These are phyloP conservation scores for Lytechinus pictus DNA, from an alignment of 35 echinoderm and acorn worm genomes.

Conservation along the genomic window DNA sequence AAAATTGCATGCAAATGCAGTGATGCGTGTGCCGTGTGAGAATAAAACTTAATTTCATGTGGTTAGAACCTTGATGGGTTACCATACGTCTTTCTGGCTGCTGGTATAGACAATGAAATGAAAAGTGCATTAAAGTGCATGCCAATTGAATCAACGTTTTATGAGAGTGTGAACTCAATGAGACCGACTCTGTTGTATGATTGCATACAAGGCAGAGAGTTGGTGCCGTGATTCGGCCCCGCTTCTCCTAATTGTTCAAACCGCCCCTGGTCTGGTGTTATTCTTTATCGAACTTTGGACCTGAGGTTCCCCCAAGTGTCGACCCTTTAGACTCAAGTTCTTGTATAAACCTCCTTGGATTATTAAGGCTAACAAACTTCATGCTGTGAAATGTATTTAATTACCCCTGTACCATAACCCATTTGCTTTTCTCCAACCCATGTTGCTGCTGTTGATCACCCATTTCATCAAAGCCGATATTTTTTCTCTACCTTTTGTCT, in stretches of 20 bases:
- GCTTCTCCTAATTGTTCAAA: background rate
- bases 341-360: constrained; percentile 5
- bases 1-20: background rate
- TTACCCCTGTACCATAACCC: background rate
- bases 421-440: background rate
- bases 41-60: background rate
- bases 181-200: background rate
- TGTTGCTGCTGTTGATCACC: background rate
- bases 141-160: background rate
- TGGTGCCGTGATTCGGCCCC: background rate
- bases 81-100: background rate
- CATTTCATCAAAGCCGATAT: background rate
- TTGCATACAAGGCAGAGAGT: background rate
- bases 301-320: background rate
- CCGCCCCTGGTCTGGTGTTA: background rate
- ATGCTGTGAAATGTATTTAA: background rate
- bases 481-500: background rate
- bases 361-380: background rate
- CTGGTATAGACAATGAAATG: background rate
- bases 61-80: background rate
- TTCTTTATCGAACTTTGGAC: background rate
- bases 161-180: background rate
- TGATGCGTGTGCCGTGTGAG: background rate
- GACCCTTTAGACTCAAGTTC: background rate
- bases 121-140: background rate